phyloP scores from a whole-genome alignment of 2,113 vertebrate species.

The Anser brachyrhynchus region DNA sequence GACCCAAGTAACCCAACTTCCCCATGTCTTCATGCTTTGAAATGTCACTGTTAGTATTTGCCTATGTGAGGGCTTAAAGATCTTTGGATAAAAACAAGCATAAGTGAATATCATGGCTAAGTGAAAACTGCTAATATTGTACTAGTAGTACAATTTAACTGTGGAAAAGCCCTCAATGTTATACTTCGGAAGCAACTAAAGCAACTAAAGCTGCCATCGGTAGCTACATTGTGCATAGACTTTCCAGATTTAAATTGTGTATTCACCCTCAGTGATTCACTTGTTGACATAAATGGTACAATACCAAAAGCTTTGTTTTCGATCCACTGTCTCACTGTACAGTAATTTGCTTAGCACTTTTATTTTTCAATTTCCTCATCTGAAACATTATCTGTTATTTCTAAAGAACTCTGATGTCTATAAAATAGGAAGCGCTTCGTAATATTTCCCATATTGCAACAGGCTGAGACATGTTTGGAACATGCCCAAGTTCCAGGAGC shows the following conservation, averaged over 20 bases:
- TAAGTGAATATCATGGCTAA: background rate
- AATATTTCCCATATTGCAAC: background rate
- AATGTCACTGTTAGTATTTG: background rate
- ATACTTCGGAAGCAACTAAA: background rate
- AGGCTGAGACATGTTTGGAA: background rate
- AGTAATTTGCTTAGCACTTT: background rate
- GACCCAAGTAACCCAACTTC: slow-evolving; percentile 34
- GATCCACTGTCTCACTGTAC: background rate
- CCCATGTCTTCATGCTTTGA: background rate
- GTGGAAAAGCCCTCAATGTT: background rate
- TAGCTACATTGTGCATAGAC: background rate
- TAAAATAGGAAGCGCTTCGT: background rate
- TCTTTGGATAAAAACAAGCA: background rate
- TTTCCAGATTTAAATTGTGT: background rate
- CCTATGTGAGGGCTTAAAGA: background rate
- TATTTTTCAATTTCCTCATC: background rate
- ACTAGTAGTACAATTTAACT: background rate
- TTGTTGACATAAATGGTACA: background rate
- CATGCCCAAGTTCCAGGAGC: background rate
- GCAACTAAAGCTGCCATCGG: background rate
- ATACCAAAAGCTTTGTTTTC: background rate
- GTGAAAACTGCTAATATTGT: background rate
- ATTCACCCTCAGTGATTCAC: background rate
- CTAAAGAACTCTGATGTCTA: background rate
- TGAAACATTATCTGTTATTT: background rate